These are phyloP conservation scores for Aplysia californica DNA, from an alignment of 1,140 invertebrate species.

Conservation along the genomic window DNA sequence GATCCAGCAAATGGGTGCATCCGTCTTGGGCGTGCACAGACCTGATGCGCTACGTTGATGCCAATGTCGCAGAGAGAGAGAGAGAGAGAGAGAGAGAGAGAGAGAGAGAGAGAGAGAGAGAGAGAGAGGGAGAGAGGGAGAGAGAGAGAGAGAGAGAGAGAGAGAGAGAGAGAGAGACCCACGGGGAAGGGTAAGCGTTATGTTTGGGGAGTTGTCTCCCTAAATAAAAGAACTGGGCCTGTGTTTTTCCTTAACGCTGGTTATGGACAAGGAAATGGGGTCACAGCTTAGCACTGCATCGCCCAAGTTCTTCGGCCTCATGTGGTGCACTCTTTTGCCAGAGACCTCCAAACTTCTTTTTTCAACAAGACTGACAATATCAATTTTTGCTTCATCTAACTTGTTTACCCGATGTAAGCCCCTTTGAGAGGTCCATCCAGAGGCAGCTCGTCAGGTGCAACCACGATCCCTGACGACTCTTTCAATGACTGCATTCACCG, in stretches of 20 bases:
- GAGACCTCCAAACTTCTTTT: no score
- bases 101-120: background rate
- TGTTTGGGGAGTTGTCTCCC: background rate
- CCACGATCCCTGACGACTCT: background rate
- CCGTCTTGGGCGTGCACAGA: no score
- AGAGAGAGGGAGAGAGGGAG: background rate
- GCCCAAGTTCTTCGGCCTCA: no score
- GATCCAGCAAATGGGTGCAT: no score
- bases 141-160: background rate
- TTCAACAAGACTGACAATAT: no score
- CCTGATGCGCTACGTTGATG: no score
- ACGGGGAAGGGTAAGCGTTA: background rate
- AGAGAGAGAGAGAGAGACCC: background rate
- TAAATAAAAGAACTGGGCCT: background rate
- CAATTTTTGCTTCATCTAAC: no score
- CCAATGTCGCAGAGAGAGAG: no score
- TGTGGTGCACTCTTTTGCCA: background rate
- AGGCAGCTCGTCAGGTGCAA: background rate
- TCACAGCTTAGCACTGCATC: no score
- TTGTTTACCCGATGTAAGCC: background rate
- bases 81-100: background rate
- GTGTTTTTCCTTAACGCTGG: background rate
- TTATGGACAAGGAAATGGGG: no score
- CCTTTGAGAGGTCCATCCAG: background rate
- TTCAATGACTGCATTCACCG: no score